A percentile compares a stretch with the other conserved stretches of the same genome.
phyloP scores from a whole-genome alignment of 2,113 vertebrate species.

The Eudyptes chrysolophus region DNA sequence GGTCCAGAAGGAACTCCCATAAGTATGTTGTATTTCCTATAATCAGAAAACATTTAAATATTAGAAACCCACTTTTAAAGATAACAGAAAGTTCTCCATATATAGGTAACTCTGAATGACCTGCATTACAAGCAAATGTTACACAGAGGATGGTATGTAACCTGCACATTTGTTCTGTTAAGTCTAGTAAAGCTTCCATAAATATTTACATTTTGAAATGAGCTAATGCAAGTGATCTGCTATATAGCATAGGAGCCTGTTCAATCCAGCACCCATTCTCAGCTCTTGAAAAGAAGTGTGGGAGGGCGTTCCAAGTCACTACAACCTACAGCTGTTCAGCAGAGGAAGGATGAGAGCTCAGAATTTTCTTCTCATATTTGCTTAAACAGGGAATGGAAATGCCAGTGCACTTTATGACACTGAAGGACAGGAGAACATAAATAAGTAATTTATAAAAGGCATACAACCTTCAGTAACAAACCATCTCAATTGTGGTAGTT shows the following conservation, averaged over 20 bases:
- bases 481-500: not conserved
- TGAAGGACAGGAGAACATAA: not conserved
- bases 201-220: slow-evolving; percentile 14
- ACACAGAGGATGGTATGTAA: not conserved
- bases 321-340: not conserved
- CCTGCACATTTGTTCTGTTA: not conserved
- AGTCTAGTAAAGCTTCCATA: not conserved
- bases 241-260: not conserved
- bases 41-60: slow-evolving; percentile 12
- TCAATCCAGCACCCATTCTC: not conserved
- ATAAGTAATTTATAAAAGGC: not conserved
- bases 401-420: not conserved
- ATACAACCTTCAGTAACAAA: not conserved
- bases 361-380: not conserved
- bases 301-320: not conserved
- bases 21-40: slow-evolving; percentile 96
- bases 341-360: not conserved
- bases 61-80: slow-evolving; percentile 8
- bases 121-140: not conserved
- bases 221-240: not conserved
- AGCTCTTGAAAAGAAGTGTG: not conserved
- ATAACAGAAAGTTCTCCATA: not conserved
- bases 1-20: slow-evolving; percentile 97
- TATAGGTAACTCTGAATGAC: not conserved
- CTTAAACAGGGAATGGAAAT: not conserved